Evolutionary conservation across 2,113 vertebrate genomes (phyloP), one percentile per base, ranked within the genome.

Genomic region (Heterochromis multidens): DNA sequence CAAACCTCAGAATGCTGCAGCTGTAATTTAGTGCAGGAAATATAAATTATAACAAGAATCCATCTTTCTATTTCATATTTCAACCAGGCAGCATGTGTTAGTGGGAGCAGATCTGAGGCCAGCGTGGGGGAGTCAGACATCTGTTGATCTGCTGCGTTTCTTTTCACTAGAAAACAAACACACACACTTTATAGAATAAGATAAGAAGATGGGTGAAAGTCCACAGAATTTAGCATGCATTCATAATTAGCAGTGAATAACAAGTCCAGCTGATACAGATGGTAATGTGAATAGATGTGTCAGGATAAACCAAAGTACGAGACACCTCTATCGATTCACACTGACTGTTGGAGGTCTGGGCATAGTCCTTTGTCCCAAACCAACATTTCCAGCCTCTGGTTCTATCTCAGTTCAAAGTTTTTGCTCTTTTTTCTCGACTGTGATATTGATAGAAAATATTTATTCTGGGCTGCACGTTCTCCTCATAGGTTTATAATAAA

Each of bases 101-200:
- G 7, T 13, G 10, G 60, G 33, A 43, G 25, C 27, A 49, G 74
- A 63, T 54, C 63, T 27, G 79, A 56, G 27, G 62, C 77, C 58
- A 58, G 35, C 7, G 46, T 3, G 23, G n/a, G 12, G 35, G 74
- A 8, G 27, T 89, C 82, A 93, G 13, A 94, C 93, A 0, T 93
- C 91, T 63, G 92, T 92, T 6, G 92, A 90, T 84, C 2, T 91
- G 43, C 19, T 37, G 14, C 37, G 4, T 76, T 84, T 91, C 10
- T 4, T 74, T 10, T 72, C 67, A 8, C 92, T 93, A 74, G 79
- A 91, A 57, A 25, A 77, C 21, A 84, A 72, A 23, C 2, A n/a
- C 19, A n/a, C 54, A 56, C 21, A 7, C 5, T 11, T 70, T 46
- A 35, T 6, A 43, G 9, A 76, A 2, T 0, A 29, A 46, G 14